Percentiles rank a stretch among this genome's conserved stretches.
These are phyloP conservation scores for Oncopodura yosiiana DNA, from an alignment of 1,140 invertebrate genomes.

Conservation along the genomic window DNA sequence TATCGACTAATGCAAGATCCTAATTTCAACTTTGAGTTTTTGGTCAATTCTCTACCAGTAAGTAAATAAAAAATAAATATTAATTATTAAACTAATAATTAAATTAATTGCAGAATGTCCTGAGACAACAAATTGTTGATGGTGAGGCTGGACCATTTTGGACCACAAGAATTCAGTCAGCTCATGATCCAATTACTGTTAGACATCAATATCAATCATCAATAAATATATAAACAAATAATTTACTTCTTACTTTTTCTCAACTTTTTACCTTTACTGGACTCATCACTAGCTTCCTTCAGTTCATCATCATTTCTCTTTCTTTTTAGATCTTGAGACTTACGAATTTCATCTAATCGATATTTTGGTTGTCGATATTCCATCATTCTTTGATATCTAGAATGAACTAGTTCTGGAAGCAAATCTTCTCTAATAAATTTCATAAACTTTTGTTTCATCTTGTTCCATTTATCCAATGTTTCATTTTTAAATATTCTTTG, in stretches of 20 bases:
- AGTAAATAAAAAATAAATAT: conserved; percentile 40
- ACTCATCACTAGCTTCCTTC: too few relatives aligned
- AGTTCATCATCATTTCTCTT: too few relatives aligned
- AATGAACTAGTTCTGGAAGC: conserved; percentile 35
- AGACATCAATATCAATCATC: too few relatives aligned
- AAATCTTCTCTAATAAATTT: conserved; percentile 20
- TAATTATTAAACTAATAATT: background rate
- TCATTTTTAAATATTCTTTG: background rate
- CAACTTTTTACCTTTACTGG: too few relatives aligned
- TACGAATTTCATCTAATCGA: background rate
- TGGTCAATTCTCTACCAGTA: conserved; percentile 67
- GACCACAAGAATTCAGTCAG: background rate
- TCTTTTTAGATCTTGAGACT: too few relatives aligned
- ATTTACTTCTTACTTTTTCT: too few relatives aligned
- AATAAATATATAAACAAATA: too few relatives aligned
- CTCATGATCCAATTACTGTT: background rate
- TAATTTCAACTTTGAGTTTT: conserved; percentile 67
- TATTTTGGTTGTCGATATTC: background rate
- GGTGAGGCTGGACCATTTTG: background rate
- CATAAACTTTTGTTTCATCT: conserved; percentile 26
- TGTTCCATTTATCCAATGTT: conserved; percentile 30
- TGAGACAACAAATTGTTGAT: conserved; percentile 2
- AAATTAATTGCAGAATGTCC: conserved; percentile 2
- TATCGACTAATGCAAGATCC: conserved; percentile 71
- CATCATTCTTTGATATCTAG: conserved; percentile 34